phyloP scores from a whole-genome alignment of 2,113 vertebrate genomes.

The Varanus salvator region DNA sequence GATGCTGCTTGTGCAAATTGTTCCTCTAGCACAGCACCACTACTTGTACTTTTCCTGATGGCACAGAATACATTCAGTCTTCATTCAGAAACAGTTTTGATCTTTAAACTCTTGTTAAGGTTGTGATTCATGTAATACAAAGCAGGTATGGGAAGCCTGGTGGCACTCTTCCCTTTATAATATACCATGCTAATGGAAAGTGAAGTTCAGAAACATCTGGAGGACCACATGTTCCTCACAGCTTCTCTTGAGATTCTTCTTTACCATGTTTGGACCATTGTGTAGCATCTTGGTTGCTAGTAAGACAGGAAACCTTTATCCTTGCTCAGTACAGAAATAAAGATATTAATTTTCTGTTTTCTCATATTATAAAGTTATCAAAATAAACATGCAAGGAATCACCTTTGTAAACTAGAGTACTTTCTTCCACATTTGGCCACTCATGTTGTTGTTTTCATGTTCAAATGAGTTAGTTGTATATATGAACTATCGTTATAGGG shows the following conservation, averaged over 20 bases:
- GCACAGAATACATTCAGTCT: background rate
- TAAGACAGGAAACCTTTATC: background rate
- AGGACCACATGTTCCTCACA: too few species aligned
- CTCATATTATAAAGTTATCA: background rate
- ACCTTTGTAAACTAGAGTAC: background rate
- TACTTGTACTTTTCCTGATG: background rate
- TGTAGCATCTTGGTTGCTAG: background rate
- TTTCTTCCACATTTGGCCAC: background rate
- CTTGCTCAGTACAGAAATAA: background rate
- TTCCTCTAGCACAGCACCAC: background rate
- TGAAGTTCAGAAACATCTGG: too few species aligned
- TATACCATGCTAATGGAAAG: too few species aligned
- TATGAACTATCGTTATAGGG: background rate
- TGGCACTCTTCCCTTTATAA: too few species aligned
- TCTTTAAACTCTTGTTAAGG: background rate
- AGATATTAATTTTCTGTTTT: background rate
- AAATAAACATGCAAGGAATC: background rate
- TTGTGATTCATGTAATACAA: background rate
- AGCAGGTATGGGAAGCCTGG: background rate
- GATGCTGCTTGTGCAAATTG: background rate
- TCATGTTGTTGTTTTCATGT: background rate
- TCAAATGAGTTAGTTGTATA: background rate
- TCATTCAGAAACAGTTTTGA: background rate
- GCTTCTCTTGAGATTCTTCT: background rate
- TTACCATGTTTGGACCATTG: background rate